A percentile compares a stretch with the other conserved stretches of the same genome.
Evolutionary conservation across 2,113 vertebrate species (phyloP).

Genomic region (Oxyura jamaicensis): DNA sequence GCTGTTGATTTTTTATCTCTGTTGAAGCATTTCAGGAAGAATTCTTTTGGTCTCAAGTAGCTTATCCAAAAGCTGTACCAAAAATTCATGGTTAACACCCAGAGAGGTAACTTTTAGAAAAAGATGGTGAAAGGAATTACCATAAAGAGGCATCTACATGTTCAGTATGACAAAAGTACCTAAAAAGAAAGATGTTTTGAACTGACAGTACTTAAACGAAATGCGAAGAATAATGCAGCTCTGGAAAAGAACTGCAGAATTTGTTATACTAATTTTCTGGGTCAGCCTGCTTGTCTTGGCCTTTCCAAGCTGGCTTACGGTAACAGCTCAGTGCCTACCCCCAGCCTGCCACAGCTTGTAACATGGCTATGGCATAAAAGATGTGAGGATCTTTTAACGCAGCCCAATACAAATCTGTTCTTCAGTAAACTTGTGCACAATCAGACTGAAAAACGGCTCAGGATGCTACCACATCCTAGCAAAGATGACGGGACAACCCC

Average conservation of each 20-base stretch:
- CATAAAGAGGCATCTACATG: neutral
- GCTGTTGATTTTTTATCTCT: conserved; percentile 25
- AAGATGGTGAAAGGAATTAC: neutral
- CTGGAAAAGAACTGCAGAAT: neutral
- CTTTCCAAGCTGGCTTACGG: neutral
- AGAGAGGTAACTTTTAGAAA: neutral
- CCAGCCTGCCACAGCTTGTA: neutral
- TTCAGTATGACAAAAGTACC: neutral
- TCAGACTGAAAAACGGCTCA: rapidly evolving
- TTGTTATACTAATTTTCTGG: rapidly evolving
- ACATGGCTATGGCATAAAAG: rapidly evolving
- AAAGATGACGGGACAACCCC: neutral
- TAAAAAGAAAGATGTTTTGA: neutral
- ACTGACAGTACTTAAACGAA: neutral
- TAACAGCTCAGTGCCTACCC: rapidly evolving
- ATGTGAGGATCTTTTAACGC: neutral
- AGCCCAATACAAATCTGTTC: neutral
- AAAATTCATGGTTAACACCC: neutral
- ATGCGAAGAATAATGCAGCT: neutral
- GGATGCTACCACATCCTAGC: rapidly evolving
- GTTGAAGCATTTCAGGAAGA: neutral
- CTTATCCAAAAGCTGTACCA: neutral
- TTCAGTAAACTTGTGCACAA: neutral
- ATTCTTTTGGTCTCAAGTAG: neutral
- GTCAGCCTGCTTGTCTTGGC: neutral